Evolutionary conservation across 2,888 invertebrate species (phyloP), one percentile per base, ranked within the genome.

Genomic region (Anthophora plumipes): DNA sequence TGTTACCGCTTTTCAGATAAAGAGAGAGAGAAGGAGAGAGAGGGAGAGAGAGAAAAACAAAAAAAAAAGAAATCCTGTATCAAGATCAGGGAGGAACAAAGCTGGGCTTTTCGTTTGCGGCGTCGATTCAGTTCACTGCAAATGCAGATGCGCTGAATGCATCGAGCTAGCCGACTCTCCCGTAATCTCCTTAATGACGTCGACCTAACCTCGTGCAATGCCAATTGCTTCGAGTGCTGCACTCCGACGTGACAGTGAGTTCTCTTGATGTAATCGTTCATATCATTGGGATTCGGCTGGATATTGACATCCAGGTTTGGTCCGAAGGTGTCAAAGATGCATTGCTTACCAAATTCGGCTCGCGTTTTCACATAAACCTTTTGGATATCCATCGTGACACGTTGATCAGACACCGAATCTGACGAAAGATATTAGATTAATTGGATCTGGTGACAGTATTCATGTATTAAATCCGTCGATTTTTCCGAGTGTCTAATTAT

Each of bases 281-380:
- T 94, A 48, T 96, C 92, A 83, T 95, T 95, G 1, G 95, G 95
- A 82, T 92, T 85, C 20, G 94, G 93, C 31, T 67, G 57, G 43
- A 93, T 88, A 67, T 92, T 89, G 55, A 91, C 90, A 73, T 92
- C 85, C 20, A 92, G 48, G 0, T 75, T 88, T n/a, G 93, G 89
- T 31, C 96, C 96, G 89, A 95, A 95, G 87, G 96, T 96, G 81
- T 95, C 94, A 90, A 97, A 97, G 60, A 95, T 92, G 67, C 96
- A 95, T 88, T 97, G 96, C 84, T 95, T 94, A 0, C 97, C 97
- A 92, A 96, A 97, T 80, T 96, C 95, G 84, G 94, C 95, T 46
- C 97, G 95, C 83, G 95, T 96, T 92, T 95, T 97, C 81, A 96
- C 95, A 91, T 96, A 97, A 22, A 94, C 94, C 89, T 94, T 95